Evolutionary conservation across 2,888 invertebrate species (phyloP).

Genomic region (Spisula subtruncata): DNA sequence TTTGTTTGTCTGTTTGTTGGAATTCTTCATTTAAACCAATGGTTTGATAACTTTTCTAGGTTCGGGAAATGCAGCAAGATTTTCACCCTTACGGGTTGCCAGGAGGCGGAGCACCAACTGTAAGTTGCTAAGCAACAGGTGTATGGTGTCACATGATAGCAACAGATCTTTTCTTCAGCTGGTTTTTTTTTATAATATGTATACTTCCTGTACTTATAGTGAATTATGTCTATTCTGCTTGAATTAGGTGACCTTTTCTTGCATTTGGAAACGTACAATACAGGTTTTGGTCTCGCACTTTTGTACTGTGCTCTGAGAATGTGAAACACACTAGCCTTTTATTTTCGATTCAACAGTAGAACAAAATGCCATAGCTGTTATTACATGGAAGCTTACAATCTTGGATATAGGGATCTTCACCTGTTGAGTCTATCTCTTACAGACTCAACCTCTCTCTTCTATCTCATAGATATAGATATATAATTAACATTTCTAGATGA

Average conservation of each 20-base stretch:
- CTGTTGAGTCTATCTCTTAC: neutral
- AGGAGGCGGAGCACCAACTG: conserved; percentile 69
- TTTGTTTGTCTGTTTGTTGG: no score
- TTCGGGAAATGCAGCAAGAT: conserved; percentile 64
- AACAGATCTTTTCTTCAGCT: conserved; percentile 30
- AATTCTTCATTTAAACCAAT: neutral
- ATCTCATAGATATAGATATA: neutral
- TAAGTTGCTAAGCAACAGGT: conserved; percentile 71
- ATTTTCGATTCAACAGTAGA: neutral
- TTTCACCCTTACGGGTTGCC: conserved; percentile 66
- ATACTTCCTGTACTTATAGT: neutral
- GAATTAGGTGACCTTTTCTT: no score
- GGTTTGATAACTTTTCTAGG: conserved; percentile 48
- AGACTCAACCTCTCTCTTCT: neutral
- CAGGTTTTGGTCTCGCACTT: neutral
- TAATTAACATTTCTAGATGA: conserved; percentile 46
- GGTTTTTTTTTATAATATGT: neutral
- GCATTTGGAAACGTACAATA: neutral
- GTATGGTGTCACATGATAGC: conserved; percentile 31
- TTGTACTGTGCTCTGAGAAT: neutral
- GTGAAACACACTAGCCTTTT: neutral
- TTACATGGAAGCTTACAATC: neutral
- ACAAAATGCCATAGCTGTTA: neutral
- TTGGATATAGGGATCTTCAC: neutral
- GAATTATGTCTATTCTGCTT: neutral